Evolutionary conservation across 2,888 invertebrate genomes (phyloP), one percentile per base, ranked within the genome.

Genomic region (Cacoxenus indagator): DNA sequence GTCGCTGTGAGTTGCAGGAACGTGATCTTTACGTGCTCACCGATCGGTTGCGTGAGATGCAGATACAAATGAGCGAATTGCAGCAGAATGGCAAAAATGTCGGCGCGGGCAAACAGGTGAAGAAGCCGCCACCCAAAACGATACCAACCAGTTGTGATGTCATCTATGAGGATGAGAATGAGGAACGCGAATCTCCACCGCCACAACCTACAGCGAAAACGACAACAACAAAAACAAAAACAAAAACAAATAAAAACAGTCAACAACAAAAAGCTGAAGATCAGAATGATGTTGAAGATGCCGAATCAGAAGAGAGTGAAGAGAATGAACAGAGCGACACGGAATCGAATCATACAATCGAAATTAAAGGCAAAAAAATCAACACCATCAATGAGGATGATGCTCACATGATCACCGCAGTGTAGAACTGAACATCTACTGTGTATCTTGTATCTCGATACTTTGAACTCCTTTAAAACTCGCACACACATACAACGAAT

Each of bases 1-100:
- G 89, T 75, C 88, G 90, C n/a, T 89, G 91, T 64, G 90, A 90
- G 31, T 90, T 90, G 69, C 90, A 91, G 77, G 91, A 91, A 74
- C 89, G 90, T 70, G 91, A 91, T 78, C 81, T 91, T 59, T 89
- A 89, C 43, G 87, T 89, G 70, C 84, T 91, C 27, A 91, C 91
- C 51, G 91, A 91, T 83, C 90, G 90, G 68, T 88, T 91, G 78
- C 87, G 90, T 4, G 91, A 90, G 75, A 90, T 90, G 85, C 91
- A 91, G 84, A 89, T 90, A 83, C 88, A 90, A 74, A 78, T 86
- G 78, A 76, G 83, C 59, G 84, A 86, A 67, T 70, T 85, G 69
- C 85, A 86, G 68, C 81, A 77, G 51, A 79, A 82, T 55, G 78
- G 22, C 27, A 73, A 46, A 27, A 48, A 71, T 0, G 68, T 65